These are phyloP conservation scores for Ataeniobius toweri DNA, from an alignment of 2,797 vertebrate genomes.

Conservation along the genomic window DNA sequence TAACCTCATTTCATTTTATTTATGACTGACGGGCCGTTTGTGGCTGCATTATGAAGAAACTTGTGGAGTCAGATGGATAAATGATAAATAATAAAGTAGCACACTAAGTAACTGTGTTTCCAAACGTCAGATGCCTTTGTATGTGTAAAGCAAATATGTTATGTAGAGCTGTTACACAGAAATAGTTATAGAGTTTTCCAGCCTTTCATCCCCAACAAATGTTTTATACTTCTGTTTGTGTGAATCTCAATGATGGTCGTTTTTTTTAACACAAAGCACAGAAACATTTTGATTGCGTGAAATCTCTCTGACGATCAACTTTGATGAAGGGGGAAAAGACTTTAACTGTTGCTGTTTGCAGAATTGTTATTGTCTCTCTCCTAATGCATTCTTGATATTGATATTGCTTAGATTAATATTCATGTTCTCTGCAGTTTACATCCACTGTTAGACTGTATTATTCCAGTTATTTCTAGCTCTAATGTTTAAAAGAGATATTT, in stretches of 20 bases:
- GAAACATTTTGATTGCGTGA: not conserved
- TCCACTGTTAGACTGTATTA: not conserved
- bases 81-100: conserved; percentile 3
- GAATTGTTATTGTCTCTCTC: conserved; percentile 1
- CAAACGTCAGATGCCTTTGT: not conserved
- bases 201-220: not conserved
- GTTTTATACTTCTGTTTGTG: not conserved
- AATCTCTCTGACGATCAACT: not conserved
- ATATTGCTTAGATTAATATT: not conserved
- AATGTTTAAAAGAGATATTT: not conserved
- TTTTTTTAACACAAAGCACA: not conserved
- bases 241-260: not conserved
- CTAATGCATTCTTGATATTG: conserved; percentile 1
- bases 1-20: conserved; percentile 26
- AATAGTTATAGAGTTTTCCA: not conserved
- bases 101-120: not conserved
- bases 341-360: not conserved
- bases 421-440: not conserved
- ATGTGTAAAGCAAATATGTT: not conserved
- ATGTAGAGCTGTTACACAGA: not conserved
- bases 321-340: not conserved
- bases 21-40: not conserved
- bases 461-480: not conserved
- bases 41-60: not conserved
- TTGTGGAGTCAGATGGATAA: conserved; percentile 2